A percentile compares a stretch with the other conserved stretches of the same genome.
Evolutionary conservation across 2,888 invertebrate genomes (phyloP).

Genomic region (Drosophila cognata): DNA sequence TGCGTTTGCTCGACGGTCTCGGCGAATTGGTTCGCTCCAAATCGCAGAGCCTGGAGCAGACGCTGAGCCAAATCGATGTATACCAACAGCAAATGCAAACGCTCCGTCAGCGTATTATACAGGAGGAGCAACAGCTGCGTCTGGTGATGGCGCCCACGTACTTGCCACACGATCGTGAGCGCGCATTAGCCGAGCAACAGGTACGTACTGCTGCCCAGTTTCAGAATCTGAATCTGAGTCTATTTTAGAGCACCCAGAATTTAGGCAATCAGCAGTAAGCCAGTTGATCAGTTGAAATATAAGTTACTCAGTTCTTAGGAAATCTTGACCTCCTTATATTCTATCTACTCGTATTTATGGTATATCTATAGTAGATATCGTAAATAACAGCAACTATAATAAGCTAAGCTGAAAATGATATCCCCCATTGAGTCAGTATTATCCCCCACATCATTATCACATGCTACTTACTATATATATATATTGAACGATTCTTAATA

Average conservation of each 20-base stretch:
- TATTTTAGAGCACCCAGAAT: conserved; percentile 30
- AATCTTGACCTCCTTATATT: conserved; percentile 9
- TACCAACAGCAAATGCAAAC: conserved; percentile 95
- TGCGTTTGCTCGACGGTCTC: conserved; percentile 88
- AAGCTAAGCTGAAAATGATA: conserved; percentile 39
- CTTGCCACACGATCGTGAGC: conserved; percentile 92
- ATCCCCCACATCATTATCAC: conserved; percentile 56
- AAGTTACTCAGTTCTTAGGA: conserved; percentile 35
- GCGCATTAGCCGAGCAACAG: conserved; percentile 93
- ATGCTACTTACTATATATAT: conserved; percentile 45
- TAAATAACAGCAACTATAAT: conserved; percentile 56
- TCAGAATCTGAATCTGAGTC: conserved; percentile 11
- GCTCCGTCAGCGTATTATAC: conserved; percentile 92
- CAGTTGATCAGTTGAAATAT: conserved; percentile 20
- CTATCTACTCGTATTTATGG: conserved; percentile 4
- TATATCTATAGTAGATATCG: conserved; percentile 31
- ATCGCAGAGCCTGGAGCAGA: conserved; percentile 88
- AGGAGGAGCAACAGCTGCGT: conserved; percentile 94
- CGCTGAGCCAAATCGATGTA: conserved; percentile 93
- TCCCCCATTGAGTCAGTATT: conserved; percentile 14
- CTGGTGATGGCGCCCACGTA: conserved; percentile 93
- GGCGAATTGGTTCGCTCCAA: conserved; percentile 80
- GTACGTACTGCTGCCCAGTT: conserved; percentile 86
- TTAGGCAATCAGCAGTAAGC: conserved; percentile 27
- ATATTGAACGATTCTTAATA: conserved; percentile 46